Evolutionary conservation across 2,888 invertebrate species (phyloP), one percentile per base, ranked within the genome.

Genomic region (Subacronicta megacephala): DNA sequence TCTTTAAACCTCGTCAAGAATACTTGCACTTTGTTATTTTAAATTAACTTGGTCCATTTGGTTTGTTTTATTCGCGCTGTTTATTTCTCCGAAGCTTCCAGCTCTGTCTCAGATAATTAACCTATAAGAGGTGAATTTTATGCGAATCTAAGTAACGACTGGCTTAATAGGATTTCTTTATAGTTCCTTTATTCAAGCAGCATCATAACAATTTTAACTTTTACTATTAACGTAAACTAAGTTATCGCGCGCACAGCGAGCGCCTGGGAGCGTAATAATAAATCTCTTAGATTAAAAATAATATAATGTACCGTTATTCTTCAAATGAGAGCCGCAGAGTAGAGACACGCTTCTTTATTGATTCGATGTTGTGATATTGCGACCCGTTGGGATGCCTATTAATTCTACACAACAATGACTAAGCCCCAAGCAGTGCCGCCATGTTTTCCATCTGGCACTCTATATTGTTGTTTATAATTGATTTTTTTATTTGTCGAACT

Each of bases 321-420:
- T 62, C 81, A 79, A 90, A 89, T 88, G 82, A 77, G 65, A 79
- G 77, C 81, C 82, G 83, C 80, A 53, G 37, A 36, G 62, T 35
- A 37, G 53, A 78, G 84, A 80, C 79, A 86, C 84, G 85, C 83
- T 89, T 82, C 83, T 84, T 83, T 89, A 87, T 89, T 87, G 89
- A 89, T 90, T 88, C 79, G 81, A 84, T 89, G 86, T 90, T 89
- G 83, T 89, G 86, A 89, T 92, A 91, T 86, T 82, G 84, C 86
- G 80, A 87, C 86, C 81, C 81, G 78, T 85, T 81, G 80, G 80
- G 81, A 82, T 80, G 78, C 77, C 87, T 88, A 87, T 90, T 90
- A 90, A 88, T 88, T 88, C 87, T 77, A 81, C 78, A 82, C 81
- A 86, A 92, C 89, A 91, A 92, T 88, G 77, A 85, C 75, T 75